phyloP scores from a whole-genome alignment of 2,113 vertebrate species.

The Mugil cephalus region DNA sequence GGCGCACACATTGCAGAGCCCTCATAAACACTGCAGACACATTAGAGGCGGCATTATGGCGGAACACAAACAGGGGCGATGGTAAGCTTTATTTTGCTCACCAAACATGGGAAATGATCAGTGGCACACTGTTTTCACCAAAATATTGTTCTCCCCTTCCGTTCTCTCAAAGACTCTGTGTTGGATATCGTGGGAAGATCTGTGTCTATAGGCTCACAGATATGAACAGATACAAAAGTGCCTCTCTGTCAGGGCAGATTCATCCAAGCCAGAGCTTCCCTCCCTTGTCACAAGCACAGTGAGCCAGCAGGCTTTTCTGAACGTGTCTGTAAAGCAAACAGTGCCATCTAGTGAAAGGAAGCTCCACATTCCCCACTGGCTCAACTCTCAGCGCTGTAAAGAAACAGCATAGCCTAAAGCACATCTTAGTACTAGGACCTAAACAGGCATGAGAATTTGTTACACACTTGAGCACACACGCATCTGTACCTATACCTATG shows the following conservation, averaged over 20 bases:
- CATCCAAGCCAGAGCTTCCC: constrained; percentile 45
- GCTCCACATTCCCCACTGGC: constrained; percentile 16
- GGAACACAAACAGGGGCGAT: constrained; percentile 43
- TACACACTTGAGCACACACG: not conserved
- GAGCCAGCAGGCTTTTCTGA: constrained; percentile 7
- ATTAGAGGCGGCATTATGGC: constrained; percentile 48
- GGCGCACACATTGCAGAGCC: constrained; percentile 31
- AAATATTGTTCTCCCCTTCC: constrained; percentile 42
- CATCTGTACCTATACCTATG: too few relatives aligned
- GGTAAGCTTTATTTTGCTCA: constrained; percentile 59
- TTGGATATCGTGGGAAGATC: constrained; percentile 57
- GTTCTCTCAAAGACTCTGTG: constrained; percentile 29
- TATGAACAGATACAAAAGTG: constrained; percentile 61
- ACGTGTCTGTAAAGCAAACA: constrained; percentile 84
- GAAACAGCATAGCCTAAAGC: constrained; percentile 23
- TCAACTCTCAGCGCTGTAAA: constrained; percentile 3
- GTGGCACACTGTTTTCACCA: constrained; percentile 39
- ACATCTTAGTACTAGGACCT: constrained; percentile 34
- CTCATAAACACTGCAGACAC: constrained; percentile 45
- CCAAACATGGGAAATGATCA: constrained; percentile 58
- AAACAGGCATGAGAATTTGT: constrained; percentile 20
- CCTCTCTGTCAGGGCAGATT: constrained; percentile 61
- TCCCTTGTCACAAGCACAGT: constrained; percentile 22
- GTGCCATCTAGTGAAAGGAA: constrained; percentile 86
- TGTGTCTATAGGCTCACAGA: constrained; percentile 57